phyloP scores from a whole-genome alignment of 2,888 invertebrate genomes.

The Heliconius cydno region DNA sequence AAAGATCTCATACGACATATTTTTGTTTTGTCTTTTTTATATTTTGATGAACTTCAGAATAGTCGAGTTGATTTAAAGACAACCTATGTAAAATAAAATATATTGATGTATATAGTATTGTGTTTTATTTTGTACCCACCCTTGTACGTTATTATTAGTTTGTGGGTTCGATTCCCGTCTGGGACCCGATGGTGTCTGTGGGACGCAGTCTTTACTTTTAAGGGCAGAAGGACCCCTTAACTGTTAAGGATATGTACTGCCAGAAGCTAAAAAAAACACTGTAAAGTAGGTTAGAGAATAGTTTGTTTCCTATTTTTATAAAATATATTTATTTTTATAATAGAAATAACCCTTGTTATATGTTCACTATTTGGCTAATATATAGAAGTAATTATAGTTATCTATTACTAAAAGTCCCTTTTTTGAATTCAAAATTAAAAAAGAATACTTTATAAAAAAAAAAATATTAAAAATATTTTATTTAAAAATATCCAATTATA shows the following conservation, averaged over 20 bases:
- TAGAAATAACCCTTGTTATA: too few relatives aligned
- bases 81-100: slow-evolving; percentile 84
- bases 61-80: slow-evolving; percentile 84
- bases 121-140: slow-evolving; percentile 60
- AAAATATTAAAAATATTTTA: slow-evolving; percentile 22
- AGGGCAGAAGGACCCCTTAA: too few relatives aligned
- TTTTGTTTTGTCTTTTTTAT: slow-evolving; percentile 84
- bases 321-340: too few relatives aligned
- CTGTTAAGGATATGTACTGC: too few relatives aligned
- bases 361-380: too few relatives aligned
- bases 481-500: slow-evolving; percentile 30
- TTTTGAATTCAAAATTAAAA: neutral
- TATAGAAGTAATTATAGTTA: too few relatives aligned
- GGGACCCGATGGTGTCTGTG: too few relatives aligned
- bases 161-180: too few relatives aligned
- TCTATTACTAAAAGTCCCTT: neutral
- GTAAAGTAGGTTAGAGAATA: too few relatives aligned
- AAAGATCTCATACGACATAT: slow-evolving; percentile 84
- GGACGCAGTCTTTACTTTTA: too few relatives aligned
- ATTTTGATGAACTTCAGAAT: slow-evolving; percentile 82
- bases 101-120: slow-evolving; percentile 80
- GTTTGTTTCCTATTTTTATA: too few relatives aligned
- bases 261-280: too few relatives aligned
- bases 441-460: neutral
- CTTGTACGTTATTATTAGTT: neutral